Evolutionary conservation across 2,113 vertebrate species (phyloP).

Genomic region (Peromyscus polionotus): DNA sequence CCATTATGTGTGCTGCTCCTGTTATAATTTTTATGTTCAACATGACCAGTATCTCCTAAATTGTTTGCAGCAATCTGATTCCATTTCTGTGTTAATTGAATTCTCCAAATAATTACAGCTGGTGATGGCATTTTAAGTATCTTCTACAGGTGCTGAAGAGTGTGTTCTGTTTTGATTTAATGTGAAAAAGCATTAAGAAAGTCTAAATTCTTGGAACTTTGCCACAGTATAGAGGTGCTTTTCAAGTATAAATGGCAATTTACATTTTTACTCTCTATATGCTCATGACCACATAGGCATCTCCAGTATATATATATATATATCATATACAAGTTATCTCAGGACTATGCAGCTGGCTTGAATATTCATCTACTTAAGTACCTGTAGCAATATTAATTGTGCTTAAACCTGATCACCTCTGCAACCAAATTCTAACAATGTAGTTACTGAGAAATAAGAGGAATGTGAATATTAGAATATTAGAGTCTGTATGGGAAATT

Average conservation of each 20-base stretch:
- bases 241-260: slow-evolving; percentile 85
- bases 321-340: background rate
- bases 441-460: background rate
- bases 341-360: background rate
- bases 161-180: slow-evolving; percentile 65
- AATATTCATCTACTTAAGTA: background rate
- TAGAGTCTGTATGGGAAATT: background rate
- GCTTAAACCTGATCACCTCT: background rate
- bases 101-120: slow-evolving; percentile 88
- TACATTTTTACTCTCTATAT: slow-evolving; percentile 68
- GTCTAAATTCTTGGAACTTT: slow-evolving; percentile 78
- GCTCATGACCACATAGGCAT: background rate
- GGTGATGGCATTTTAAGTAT: slow-evolving; percentile 90
- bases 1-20: slow-evolving; percentile 73
- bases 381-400: background rate
- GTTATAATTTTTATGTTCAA: slow-evolving; percentile 71
- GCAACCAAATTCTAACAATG: background rate
- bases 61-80: slow-evolving; percentile 80
- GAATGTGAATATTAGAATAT: background rate
- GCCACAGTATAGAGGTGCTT: slow-evolving; percentile 86
- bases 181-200: slow-evolving; percentile 85
- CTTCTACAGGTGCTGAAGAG: slow-evolving; percentile 85
- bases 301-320: background rate
- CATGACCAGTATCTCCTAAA: slow-evolving; percentile 81
- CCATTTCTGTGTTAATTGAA: slow-evolving; percentile 85